Evolutionary conservation across 2,797 vertebrate genomes (phyloP).

Genomic region (Crocidura indochinensis): DNA sequence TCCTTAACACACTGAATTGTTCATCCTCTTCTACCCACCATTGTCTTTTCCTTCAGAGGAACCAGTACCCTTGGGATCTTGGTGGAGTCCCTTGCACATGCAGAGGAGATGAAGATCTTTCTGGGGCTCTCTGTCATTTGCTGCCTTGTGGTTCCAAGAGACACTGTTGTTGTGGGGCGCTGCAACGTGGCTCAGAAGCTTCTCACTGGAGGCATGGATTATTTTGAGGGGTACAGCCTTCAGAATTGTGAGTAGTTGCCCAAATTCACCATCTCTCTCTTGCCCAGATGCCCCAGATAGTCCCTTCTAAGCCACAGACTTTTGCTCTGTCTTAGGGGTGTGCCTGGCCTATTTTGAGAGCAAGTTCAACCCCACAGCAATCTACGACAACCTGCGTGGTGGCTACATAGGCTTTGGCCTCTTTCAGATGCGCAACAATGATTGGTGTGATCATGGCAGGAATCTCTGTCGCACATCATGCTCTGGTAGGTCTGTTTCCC

Average conservation of each 20-base stretch:
- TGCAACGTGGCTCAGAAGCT: constrained; percentile 72
- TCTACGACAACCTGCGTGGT: constrained; percentile 29
- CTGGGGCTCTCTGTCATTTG: constrained; percentile 50
- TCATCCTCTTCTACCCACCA: accelerated
- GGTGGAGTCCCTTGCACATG: neutral
- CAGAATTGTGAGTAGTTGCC: constrained; percentile 79
- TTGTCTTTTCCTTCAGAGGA: neutral
- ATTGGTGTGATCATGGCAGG: constrained; percentile 73
- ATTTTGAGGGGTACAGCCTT: constrained; percentile 82
- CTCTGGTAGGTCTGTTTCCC: constrained; percentile 17
- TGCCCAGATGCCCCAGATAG: accelerated
- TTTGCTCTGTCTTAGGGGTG: constrained; percentile 71
- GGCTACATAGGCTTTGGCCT: constrained; percentile 74
- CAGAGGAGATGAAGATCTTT: constrained; percentile 4
- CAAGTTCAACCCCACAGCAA: constrained; percentile 83
- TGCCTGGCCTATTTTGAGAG: constrained; percentile 85
- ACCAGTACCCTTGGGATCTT: neutral
- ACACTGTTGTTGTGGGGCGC: constrained; percentile 30
- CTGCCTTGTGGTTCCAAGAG: constrained; percentile 61
- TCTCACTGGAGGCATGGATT: constrained; percentile 28
- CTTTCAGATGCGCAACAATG: constrained; percentile 75
- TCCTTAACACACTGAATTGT: no score
- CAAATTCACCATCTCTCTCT: accelerated
- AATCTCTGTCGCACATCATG: constrained; percentile 69
- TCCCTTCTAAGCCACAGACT: neutral